A percentile compares a stretch with the other conserved stretches of the same genome.
phyloP scores from a whole-genome alignment of 2,888 invertebrate genomes.

The Synergus gifuensis region DNA sequence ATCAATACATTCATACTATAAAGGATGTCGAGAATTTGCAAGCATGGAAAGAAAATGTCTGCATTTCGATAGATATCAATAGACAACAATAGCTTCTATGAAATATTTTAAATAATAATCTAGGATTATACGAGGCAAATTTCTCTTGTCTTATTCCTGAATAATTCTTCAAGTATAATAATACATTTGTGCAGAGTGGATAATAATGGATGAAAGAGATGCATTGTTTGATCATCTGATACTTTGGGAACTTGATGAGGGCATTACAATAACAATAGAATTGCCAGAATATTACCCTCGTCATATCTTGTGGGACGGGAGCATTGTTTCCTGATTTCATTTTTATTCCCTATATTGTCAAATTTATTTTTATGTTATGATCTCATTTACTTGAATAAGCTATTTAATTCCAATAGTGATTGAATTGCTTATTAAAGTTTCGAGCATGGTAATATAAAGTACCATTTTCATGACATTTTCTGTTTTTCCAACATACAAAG shows the following conservation, averaged over 20 bases:
- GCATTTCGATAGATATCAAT: no score
- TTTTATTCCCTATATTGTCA: neutral
- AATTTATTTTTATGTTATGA: neutral
- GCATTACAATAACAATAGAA: neutral
- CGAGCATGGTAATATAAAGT: neutral
- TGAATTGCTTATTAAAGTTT: neutral
- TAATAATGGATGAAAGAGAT: slow-evolving; percentile 14
- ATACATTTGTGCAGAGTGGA: neutral
- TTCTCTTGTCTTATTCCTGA: neutral
- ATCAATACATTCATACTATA: slow-evolving; percentile 31
- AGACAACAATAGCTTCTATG: neutral
- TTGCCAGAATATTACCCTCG: neutral
- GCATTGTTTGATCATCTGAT: slow-evolving; percentile 7
- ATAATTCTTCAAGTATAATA: neutral
- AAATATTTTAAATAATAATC: neutral
- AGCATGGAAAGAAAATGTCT: neutral
- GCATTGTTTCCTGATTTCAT: slow-evolving; percentile 1
- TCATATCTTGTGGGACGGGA: neutral
- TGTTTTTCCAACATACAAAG: neutral
- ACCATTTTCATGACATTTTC: neutral
- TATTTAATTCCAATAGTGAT: neutral
- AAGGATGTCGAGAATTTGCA: neutral
- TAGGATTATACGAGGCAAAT: neutral
- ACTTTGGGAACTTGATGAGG: slow-evolving; percentile 7
- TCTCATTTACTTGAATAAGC: neutral